phyloP scores from a whole-genome alignment of 2,888 invertebrate genomes.

The Polia nebulosa region DNA sequence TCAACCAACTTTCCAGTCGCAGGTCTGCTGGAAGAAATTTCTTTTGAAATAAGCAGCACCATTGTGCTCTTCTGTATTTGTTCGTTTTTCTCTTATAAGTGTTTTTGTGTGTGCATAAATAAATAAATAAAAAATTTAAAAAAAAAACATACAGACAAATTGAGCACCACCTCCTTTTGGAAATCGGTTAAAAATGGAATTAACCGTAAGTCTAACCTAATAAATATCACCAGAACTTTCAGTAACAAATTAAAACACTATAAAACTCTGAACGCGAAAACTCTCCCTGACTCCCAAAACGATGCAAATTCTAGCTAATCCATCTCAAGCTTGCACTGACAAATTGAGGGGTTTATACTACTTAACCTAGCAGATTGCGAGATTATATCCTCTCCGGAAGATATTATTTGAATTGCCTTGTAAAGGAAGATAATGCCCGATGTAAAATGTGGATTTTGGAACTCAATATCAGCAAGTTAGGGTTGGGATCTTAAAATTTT shows the following conservation, averaged over 20 bases:
- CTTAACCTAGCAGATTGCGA: conserved; percentile 47
- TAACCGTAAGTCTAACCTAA: not conserved
- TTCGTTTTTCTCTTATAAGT: no score
- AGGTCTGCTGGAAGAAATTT: no score
- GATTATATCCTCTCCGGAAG: conserved; percentile 53
- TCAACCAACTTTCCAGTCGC: no score
- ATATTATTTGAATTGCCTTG: conserved; percentile 61
- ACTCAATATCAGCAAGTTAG: conserved; percentile 57
- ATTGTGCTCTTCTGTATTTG: no score
- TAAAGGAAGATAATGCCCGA: conserved; percentile 47
- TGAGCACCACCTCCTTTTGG: no score
- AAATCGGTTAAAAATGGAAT: no score
- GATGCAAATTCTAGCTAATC: conserved; percentile 48
- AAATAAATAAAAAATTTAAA: no score
- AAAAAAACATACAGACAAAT: no score
- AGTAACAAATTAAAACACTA: conserved; percentile 4
- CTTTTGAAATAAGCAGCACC: no score
- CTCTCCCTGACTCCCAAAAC: conserved; percentile 6
- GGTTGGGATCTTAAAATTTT: conserved; percentile 60
- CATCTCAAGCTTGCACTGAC: conserved; percentile 41
- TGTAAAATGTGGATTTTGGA: conserved; percentile 52
- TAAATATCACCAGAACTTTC: not conserved
- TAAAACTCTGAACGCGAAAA: not conserved
- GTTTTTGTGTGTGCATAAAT: no score
- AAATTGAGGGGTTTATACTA: conserved; percentile 48